Evolutionary conservation across 2,888 invertebrate species (phyloP).

Genomic region (Oegoconia quadripuncta): DNA sequence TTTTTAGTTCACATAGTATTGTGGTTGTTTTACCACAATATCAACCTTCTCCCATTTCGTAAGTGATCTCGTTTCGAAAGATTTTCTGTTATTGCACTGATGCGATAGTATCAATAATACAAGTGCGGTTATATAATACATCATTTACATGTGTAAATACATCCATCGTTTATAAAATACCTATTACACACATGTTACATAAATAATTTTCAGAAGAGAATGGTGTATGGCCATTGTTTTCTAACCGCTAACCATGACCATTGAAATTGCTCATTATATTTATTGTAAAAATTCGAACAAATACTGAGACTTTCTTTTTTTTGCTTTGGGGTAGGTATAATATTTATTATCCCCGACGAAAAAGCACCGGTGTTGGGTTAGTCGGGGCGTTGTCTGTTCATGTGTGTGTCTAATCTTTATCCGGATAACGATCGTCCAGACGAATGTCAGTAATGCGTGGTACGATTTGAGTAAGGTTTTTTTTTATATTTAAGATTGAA

Average conservation of each 20-base stretch:
- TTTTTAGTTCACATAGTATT: no score
- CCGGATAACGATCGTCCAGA: no score
- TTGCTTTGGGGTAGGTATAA: no score
- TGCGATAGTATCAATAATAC: constrained; percentile 6
- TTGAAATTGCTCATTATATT: constrained; percentile 1
- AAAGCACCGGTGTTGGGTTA: not conserved
- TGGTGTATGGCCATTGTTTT: constrained; percentile 7
- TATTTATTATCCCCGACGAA: no score
- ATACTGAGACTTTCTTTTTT: not conserved
- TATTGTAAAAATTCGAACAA: constrained; percentile 1
- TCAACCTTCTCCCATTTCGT: no score
- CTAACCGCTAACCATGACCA: constrained; percentile 7
- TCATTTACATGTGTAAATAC: constrained; percentile 12
- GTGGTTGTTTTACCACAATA: no score
- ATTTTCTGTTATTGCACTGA: constrained; percentile 5
- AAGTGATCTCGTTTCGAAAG: constrained; percentile 14
- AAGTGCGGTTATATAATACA: constrained; percentile 7
- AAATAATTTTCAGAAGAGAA: not conserved
- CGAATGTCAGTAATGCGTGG: no score
- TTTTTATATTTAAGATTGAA: no score
- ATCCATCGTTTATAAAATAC: not conserved
- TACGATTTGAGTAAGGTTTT: no score
- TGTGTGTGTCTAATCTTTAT: no score
- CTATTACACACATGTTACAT: not conserved
- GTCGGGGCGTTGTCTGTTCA: no score